Base-by-base conservation (phyloP, 2,113 vertebrate genomes). In the Cacatua alba region DNA sequence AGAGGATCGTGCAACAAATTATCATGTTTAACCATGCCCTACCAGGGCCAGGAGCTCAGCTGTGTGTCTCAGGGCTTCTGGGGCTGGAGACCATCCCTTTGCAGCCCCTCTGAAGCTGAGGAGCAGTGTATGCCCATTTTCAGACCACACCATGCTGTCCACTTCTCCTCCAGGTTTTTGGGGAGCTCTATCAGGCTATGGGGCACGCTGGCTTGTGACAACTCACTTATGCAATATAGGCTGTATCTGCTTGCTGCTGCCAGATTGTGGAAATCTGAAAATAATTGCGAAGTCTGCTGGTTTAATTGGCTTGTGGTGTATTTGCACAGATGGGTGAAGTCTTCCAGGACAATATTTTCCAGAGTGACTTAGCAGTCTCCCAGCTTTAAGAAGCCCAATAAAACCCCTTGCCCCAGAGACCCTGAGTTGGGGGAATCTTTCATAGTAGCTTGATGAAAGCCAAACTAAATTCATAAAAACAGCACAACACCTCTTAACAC, bases 231-330 rank as follows among this genome's bases (percentile, higher is more conserved):
- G 82, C 89, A 95, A 85, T 23, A 11, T 48, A 44, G 78, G 17
- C 81, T 85, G 48, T 31, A 78, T 94, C 70, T 90, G 78, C 41
- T 76, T 46, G 65, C 77, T 72, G 57, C 81, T 57, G 63, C 77
- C 25, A 26, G 81, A 72, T 82, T 90, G 86, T 71, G 48, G 79
- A 92, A 92, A 92, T 95, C 94, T 97, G 91, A 77, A 95, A 96
- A 92, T 95, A 95, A 95, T 90, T 96, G 87, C 9, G 1, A 76
- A 89, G 87, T 95, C 95, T 92, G 82, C 57, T 9, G 17, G 70
- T 91, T 91, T 95, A 94, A 97, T 92, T 92, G 94, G 86, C 94
- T 93, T 91, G 84, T 70, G 75, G 78, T 91, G 59, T 94, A 77
- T 95, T 96, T 95, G 91, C 70, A 85, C 92, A 96, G 84, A 92